These are phyloP conservation scores for Gopherus evgoodei DNA, from an alignment of 2,113 vertebrate genomes.

Conservation along the genomic window DNA sequence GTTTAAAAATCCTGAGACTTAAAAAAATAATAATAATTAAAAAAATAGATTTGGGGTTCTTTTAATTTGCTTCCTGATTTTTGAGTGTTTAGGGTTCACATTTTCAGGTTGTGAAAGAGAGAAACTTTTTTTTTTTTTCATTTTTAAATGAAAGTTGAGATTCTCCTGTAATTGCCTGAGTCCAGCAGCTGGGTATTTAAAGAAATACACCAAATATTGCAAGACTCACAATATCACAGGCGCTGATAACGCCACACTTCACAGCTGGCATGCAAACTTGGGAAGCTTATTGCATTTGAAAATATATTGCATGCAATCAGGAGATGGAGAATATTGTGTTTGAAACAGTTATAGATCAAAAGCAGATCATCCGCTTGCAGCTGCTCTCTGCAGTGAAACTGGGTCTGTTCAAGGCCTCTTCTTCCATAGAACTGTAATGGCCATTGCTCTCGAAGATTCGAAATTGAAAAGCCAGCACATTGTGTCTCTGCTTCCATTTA, in stretches of 20 bases:
- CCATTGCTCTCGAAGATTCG: conserved; percentile 37
- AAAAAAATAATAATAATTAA: neutral
- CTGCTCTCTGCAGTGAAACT: neutral
- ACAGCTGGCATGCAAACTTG: neutral
- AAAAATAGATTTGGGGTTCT: neutral
- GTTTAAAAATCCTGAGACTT: neutral
- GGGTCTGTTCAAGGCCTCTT: conserved; percentile 19
- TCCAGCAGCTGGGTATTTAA: neutral
- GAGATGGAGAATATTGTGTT: conserved; percentile 41
- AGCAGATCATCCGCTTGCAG: conserved; percentile 22
- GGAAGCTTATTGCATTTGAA: neutral
- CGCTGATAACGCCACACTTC: neutral
- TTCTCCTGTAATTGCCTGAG: neutral
- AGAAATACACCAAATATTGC: neutral
- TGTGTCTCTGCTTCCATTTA: conserved; percentile 46
- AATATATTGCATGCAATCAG: neutral
- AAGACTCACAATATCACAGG: neutral
- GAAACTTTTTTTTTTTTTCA: neutral
- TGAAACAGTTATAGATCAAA: conserved; percentile 13
- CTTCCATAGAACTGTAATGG: conserved; percentile 14
- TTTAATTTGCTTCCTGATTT: neutral
- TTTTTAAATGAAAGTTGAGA: neutral
- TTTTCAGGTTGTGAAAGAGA: neutral
- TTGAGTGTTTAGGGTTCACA: neutral
- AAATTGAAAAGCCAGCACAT: conserved; percentile 47